Percentiles rank a stretch among this genome's conserved stretches.
Evolutionary conservation across 2,113 vertebrate genomes (phyloP).

Genomic region (Spheniscus mendiculus): DNA sequence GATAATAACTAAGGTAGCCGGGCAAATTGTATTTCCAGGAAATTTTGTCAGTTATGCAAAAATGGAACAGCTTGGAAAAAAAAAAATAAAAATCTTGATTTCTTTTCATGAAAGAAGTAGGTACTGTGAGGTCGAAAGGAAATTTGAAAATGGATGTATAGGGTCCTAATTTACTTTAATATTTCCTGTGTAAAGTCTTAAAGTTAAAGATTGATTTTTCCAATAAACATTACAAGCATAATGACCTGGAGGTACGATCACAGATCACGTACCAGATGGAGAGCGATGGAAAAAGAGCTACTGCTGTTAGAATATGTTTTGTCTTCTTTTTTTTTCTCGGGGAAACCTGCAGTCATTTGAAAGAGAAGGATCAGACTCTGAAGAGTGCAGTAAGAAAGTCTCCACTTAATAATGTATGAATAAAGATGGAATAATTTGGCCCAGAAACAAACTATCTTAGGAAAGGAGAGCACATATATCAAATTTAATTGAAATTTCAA

Average conservation of each 20-base stretch:
- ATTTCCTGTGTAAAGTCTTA: conserved; percentile 58
- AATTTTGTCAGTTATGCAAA: conserved; percentile 5
- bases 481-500: conserved; percentile 17
- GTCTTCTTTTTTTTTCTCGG: background rate
- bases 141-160: conserved; percentile 53
- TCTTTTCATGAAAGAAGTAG: background rate
- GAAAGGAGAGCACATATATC: background rate
- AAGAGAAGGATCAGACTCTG: background rate
- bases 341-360: background rate
- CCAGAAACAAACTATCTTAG: background rate
- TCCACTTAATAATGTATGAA: background rate
- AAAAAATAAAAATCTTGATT: background rate
- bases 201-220: conserved; percentile 67
- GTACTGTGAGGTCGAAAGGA: conserved; percentile 24
- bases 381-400: background rate
- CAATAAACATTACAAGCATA: conserved; percentile 44
- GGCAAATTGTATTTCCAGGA: conserved; percentile 18
- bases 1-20: conserved; percentile 2
- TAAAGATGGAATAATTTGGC: background rate
- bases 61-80: background rate
- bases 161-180: conserved; percentile 53
- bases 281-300: background rate
- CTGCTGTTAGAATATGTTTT: background rate
- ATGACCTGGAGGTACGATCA: conserved; percentile 42
- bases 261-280: conserved; percentile 30